Percentiles rank a stretch among this genome's conserved stretches.
Evolutionary conservation across 2,797 vertebrate species (phyloP).

Genomic region (Scyliorhinus canicula): DNA sequence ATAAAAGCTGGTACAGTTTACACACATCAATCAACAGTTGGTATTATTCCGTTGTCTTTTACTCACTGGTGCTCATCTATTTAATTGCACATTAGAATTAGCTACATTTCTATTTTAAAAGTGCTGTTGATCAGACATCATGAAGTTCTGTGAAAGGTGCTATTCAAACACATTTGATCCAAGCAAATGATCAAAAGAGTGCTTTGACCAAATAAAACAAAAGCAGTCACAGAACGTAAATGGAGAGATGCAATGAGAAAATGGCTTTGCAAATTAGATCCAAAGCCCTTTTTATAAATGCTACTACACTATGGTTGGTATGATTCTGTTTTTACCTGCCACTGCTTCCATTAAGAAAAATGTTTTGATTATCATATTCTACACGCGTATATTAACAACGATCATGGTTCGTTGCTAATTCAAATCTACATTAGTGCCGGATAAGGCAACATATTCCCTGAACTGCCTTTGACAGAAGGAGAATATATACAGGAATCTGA

Average conservation of each 20-base stretch:
- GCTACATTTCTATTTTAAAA: conserved; percentile 14
- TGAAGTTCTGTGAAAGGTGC: background rate
- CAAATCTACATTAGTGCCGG: no score
- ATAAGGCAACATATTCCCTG: background rate
- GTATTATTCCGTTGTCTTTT: background rate
- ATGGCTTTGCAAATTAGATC: background rate
- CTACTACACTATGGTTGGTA: background rate
- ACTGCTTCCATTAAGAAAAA: background rate
- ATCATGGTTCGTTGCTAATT: background rate
- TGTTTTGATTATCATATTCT: background rate
- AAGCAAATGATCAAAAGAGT: background rate
- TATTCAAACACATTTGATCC: background rate
- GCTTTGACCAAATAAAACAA: background rate
- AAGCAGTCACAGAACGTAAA: background rate
- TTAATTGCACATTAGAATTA: background rate
- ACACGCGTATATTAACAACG: background rate
- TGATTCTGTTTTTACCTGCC: background rate
- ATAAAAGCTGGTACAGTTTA: background rate
- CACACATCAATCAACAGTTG: background rate
- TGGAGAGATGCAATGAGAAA: background rate
- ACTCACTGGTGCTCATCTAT: background rate
- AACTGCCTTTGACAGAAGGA: background rate
- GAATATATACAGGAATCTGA: background rate
- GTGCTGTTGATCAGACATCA: no score
- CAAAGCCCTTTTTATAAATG: background rate